Conservation (phyloP, 2,888 invertebrate genomes). For the Drosophila suboccidentalis region DNA sequence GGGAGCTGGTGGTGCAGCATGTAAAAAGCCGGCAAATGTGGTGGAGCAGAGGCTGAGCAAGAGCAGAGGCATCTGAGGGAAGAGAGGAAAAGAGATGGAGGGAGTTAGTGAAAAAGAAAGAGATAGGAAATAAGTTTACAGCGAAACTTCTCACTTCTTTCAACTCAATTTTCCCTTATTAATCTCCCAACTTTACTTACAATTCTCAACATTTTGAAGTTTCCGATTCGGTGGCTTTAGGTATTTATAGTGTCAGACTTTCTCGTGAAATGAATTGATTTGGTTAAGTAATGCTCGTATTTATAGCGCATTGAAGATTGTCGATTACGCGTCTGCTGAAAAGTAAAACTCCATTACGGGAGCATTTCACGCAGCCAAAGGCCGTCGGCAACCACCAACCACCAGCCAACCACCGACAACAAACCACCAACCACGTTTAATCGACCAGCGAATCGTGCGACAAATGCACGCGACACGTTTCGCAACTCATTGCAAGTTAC, state of each 20-base stretch:
- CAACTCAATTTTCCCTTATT: not conserved
- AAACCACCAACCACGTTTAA: constrained; percentile 54
- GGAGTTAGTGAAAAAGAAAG: not conserved
- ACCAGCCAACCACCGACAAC: constrained; percentile 9
- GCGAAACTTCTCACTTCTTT: not conserved
- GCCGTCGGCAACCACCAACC: not conserved
- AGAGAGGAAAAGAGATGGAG: not conserved
- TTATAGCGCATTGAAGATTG: constrained; percentile 44
- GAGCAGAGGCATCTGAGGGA: constrained; percentile 27
- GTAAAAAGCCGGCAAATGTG: constrained; percentile 22
- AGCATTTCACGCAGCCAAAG: constrained; percentile 57
- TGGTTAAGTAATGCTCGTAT: constrained; percentile 52
- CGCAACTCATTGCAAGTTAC: constrained; percentile 52
- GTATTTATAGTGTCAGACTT: constrained; percentile 63
- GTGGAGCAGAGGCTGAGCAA: not conserved
- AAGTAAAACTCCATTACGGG: constrained; percentile 72
- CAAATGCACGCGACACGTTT: constrained; percentile 75
- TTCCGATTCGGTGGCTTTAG: constrained; percentile 1
- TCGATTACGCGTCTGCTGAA: constrained; percentile 45
- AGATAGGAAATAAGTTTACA: not conserved
- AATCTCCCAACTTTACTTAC: constrained; percentile 33
- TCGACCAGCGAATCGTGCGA: constrained; percentile 75
- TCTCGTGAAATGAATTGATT: constrained; percentile 71
- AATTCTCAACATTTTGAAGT: constrained; percentile 46
- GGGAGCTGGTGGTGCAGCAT: constrained; percentile 47